Evolutionary conservation across 2,113 vertebrate genomes (phyloP).

Genomic region (Antechinus stuartii): DNA sequence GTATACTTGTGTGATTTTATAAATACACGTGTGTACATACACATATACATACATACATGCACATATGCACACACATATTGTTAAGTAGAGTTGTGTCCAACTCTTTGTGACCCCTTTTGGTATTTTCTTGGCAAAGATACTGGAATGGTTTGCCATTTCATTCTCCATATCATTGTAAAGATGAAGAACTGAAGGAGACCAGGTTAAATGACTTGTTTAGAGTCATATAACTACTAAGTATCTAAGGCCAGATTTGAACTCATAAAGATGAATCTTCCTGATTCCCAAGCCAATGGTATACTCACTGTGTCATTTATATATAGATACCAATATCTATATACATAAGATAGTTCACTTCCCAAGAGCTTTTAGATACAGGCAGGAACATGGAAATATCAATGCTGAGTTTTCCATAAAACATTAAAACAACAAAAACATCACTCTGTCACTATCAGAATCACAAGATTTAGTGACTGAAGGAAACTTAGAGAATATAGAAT

Average conservation of each 20-base stretch:
- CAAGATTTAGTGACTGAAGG: not conserved
- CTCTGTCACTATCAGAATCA: not conserved
- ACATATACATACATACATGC: not conserved
- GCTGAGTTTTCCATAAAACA: constrained; percentile 19
- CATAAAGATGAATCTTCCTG: not conserved
- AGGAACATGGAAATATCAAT: constrained; percentile 30
- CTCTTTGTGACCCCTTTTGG: not conserved
- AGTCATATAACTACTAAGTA: not conserved
- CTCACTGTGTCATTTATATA: not conserved
- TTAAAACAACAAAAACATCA: constrained; percentile 15
- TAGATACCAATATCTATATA: not conserved
- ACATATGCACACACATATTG: not conserved
- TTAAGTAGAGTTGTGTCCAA: not conserved
- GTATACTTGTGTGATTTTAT: not conserved
- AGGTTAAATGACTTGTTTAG: not conserved
- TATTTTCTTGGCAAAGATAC: not conserved
- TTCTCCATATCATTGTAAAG: not conserved
- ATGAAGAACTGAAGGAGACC: not conserved
- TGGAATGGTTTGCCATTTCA: not conserved
- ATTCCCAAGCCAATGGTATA: not conserved
- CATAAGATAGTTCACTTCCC: not conserved
- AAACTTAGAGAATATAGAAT: not conserved
- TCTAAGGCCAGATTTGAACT: not conserved
- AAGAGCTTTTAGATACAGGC: not conserved
- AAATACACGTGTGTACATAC: not conserved